These are phyloP conservation scores for Drosophila teissieri DNA, from an alignment of 1,140 invertebrate species.

Conservation along the genomic window DNA sequence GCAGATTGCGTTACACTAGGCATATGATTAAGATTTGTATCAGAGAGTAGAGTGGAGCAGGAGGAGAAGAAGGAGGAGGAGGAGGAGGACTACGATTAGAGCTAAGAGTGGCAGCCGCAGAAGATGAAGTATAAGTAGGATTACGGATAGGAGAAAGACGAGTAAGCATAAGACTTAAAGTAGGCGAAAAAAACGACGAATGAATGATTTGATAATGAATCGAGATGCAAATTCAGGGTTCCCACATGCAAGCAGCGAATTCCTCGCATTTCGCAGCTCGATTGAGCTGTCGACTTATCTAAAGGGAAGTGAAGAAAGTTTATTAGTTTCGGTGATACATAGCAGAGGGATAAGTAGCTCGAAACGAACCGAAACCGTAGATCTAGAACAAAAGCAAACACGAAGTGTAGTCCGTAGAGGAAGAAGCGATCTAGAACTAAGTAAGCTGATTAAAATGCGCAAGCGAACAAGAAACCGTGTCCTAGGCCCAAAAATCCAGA, in stretches of 20 bases:
- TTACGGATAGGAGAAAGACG: constrained; percentile 3
- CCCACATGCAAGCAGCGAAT: neutral
- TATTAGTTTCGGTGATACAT: neutral
- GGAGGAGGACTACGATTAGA: constrained; percentile 10
- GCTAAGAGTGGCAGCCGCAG: neutral
- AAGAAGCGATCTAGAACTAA: constrained; percentile 1
- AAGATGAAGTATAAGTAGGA: neutral
- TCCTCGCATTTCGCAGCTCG: neutral
- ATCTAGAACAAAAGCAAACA: constrained; percentile 1
- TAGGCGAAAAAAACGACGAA: neutral
- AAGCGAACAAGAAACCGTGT: constrained; percentile 13
- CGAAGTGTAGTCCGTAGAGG: neutral
- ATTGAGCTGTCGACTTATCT: neutral
- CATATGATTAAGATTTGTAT: neutral
- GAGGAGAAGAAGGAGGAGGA: neutral
- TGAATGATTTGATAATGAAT: neutral
- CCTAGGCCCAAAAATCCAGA: constrained; percentile 12
- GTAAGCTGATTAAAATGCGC: constrained; percentile 2
- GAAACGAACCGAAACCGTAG: constrained; percentile 1
- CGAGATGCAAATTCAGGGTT: neutral
- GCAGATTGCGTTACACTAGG: constrained; percentile 3
- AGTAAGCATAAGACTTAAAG: constrained; percentile 8
- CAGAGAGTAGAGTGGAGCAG: neutral
- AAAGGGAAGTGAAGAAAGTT: neutral
- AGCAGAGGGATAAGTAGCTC: neutral